These are phyloP conservation scores for Megathymus violae DNA, from an alignment of 1,140 invertebrate species.

Conservation along the genomic window DNA sequence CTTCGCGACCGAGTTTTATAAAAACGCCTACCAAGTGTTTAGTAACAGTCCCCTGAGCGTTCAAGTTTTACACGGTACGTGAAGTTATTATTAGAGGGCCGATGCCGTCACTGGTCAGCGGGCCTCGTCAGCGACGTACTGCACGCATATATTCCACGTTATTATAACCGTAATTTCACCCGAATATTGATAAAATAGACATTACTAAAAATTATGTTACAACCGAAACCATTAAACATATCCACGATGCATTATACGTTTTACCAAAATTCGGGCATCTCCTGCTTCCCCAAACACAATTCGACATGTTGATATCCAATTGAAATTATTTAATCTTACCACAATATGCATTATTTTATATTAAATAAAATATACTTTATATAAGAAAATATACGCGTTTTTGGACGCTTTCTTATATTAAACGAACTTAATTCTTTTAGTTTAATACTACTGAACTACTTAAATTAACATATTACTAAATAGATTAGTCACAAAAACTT, in stretches of 20 bases:
- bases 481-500: not conserved
- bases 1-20: not conserved
- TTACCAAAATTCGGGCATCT: slow-evolving; percentile 24
- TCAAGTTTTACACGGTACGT: not conserved
- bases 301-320: slow-evolving; percentile 17
- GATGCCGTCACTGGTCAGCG: too few species aligned
- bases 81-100: too few species aligned
- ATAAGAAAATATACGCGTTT: slow-evolving; percentile 32
- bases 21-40: not conserved
- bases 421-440: slow-evolving; percentile 21
- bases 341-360: slow-evolving; percentile 18
- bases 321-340: slow-evolving; percentile 10
- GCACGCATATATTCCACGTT: too few species aligned
- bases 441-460: slow-evolving; percentile 22
- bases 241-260: not conserved
- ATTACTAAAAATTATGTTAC: slow-evolving; percentile 16
- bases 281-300: slow-evolving; percentile 1
- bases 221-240: slow-evolving; percentile 12
- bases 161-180: slow-evolving; percentile 28
- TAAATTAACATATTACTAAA: slow-evolving; percentile 21
- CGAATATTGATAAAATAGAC: slow-evolving; percentile 23
- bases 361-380: slow-evolving; percentile 34
- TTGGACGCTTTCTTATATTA: slow-evolving; percentile 29
- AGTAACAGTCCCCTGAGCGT: slow-evolving; percentile 21
- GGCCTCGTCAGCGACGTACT: too few species aligned